Conservation (phyloP, 2,888 invertebrate genomes). For the Entomobrya multifasciata region DNA sequence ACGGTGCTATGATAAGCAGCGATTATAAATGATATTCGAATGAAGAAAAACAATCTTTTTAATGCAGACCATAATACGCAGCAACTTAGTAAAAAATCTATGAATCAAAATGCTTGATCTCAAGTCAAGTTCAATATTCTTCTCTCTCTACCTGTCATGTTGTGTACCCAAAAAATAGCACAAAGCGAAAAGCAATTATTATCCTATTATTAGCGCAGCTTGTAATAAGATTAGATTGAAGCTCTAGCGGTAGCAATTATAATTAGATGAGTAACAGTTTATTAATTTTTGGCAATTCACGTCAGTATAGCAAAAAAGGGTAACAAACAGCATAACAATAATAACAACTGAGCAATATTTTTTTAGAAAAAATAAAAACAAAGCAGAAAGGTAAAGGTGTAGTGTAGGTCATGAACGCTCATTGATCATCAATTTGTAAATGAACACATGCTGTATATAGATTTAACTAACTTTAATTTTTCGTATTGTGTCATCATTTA, state of each 20-base stretch:
- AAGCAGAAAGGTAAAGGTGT: too few species aligned
- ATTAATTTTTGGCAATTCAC: slow-evolving; percentile 41
- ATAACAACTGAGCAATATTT: too few species aligned
- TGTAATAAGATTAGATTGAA: not conserved
- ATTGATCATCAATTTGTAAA: not conserved
- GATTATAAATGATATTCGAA: not conserved
- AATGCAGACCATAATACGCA: not conserved
- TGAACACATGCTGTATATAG: too few species aligned
- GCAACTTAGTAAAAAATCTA: not conserved
- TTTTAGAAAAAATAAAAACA: too few species aligned
- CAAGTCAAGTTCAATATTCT: not conserved
- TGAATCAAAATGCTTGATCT: not conserved
- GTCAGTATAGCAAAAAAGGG: slow-evolving; percentile 51
- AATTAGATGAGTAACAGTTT: slow-evolving; percentile 6
- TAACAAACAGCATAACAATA: slow-evolving; percentile 8
- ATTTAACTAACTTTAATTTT: too few species aligned
- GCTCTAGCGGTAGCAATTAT: slow-evolving; percentile 61
- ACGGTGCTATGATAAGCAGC: not conserved
- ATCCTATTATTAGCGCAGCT: slow-evolving; percentile 21
- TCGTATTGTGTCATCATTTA: too few species aligned
- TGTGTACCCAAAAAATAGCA: not conserved
- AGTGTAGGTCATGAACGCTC: slow-evolving; percentile 5
- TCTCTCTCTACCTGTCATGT: too few species aligned
- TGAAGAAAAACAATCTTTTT: not conserved
- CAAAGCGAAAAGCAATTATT: slow-evolving; percentile 32